These are phyloP conservation scores for Indicator indicator DNA, from an alignment of 2,113 vertebrate species.

Conservation along the genomic window DNA sequence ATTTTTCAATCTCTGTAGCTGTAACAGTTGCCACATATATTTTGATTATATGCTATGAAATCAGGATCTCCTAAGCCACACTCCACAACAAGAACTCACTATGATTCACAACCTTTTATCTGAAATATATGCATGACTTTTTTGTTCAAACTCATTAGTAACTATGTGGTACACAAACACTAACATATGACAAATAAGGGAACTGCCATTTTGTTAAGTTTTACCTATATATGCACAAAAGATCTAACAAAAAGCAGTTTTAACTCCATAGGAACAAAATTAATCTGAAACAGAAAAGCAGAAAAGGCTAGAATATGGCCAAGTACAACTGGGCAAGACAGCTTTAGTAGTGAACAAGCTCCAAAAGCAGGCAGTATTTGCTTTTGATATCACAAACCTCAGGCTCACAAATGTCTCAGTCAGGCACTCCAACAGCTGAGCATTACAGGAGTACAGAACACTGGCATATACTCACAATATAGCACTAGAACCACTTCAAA, in stretches of 20 bases:
- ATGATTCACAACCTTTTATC: neutral
- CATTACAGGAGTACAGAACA: rapidly evolving
- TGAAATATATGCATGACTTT: neutral
- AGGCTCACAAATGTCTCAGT: neutral
- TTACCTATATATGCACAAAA: neutral
- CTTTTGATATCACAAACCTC: neutral
- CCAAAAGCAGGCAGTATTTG: rapidly evolving
- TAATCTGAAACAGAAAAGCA: neutral
- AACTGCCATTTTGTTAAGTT: neutral
- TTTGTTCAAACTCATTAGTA: neutral
- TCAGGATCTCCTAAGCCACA: neutral
- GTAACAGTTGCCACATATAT: slow-evolving; percentile 32
- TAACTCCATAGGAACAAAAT: neutral
- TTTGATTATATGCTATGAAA: slow-evolving; percentile 34
- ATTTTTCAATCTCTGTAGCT: neutral
- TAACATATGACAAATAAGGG: neutral
- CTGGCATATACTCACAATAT: neutral
- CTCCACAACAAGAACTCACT: neutral
- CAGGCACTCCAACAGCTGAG: neutral
- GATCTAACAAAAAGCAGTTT: neutral
- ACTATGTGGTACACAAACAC: neutral
- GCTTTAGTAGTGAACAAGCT: neutral
- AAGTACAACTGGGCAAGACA: neutral
- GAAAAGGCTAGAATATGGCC: neutral
- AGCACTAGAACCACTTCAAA: neutral